Evolutionary conservation across 2,797 vertebrate species (phyloP), one percentile per base, ranked within the genome.

Genomic region (Alcedo atthis): DNA sequence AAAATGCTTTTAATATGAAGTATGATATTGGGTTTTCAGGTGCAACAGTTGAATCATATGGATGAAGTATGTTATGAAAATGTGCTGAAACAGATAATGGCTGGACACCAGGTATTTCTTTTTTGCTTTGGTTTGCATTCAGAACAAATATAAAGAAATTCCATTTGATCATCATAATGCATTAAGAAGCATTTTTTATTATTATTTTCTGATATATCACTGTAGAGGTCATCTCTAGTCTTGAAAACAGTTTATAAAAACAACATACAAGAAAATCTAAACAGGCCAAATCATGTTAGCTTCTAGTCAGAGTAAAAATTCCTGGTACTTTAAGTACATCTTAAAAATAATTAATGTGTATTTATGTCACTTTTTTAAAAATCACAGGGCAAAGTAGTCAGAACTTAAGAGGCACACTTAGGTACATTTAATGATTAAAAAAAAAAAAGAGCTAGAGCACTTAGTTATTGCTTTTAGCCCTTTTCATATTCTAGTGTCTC

Each of bases 11-110:
- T 68, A 49, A 51, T 35, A 28, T 32, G 33, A 10, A 24, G 8
- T n/a, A 13, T 42, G 25, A 8, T 81, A 12, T 62, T 84, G 79
- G 13, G 49, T 89, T 85, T 95, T 43, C 85, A 99, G 99, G 98
- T 98, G 59, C 99, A 99, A 67, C 99, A 99, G 88, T 97, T 99
- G 57, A 99, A 98, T 96, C 99, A 99, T 96, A 99, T 98, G 98
- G 99, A 99, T 87, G 99, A 99, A 93, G 98, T 99, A 45, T 99
- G 99, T 91, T 99, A 99, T 66, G 98, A 99, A 94, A 99, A 98
- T 91, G 99, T 99, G 62, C 95, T 99, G 97, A 98, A 98, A 74
- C 99, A 99, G 98, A 98, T 99, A 71, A 99, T 98, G 97, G 98
- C 98, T 74, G 99, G 99, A 73, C 98, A 99, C 93, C 99, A 99